Evolutionary conservation across 1,140 invertebrate species (phyloP).

Genomic region (Hyles vespertilio): DNA sequence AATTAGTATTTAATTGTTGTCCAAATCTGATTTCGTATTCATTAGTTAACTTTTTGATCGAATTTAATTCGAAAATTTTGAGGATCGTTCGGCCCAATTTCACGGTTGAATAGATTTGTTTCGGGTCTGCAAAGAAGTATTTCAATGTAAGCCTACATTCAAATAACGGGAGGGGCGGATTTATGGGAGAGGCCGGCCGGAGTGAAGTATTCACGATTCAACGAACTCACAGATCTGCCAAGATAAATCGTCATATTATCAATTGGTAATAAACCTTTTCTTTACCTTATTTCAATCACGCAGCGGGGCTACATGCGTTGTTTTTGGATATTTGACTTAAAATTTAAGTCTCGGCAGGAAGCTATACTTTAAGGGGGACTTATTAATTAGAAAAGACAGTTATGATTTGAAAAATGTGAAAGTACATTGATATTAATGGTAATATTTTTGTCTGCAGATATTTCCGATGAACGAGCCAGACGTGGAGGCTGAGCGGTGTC

Average conservation of each 20-base stretch:
- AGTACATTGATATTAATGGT: neutral
- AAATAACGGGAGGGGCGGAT: conserved; percentile 54
- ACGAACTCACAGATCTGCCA: conserved; percentile 37
- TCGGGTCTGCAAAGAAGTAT: conserved; percentile 55
- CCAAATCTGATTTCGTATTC: conserved; percentile 43
- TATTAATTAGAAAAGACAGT: no score
- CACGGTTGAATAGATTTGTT: conserved; percentile 60
- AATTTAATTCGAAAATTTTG: conserved; percentile 58
- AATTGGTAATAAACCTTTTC: conserved; percentile 18
- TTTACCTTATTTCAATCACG: no score
- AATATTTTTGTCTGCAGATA: conserved; percentile 49
- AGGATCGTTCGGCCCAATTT: conserved; percentile 58
- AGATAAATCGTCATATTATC: conserved; percentile 43
- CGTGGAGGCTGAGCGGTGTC: conserved; percentile 18
- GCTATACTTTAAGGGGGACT: no score
- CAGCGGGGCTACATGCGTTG: no score
- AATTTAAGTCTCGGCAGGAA: no score
- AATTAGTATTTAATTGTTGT: conserved; percentile 37
- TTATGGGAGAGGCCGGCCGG: conserved; percentile 39
- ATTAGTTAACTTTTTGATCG: conserved; percentile 64
- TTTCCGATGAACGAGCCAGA: conserved; percentile 41
- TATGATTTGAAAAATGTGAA: no score
- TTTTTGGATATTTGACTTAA: no score
- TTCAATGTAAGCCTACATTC: conserved; percentile 61
- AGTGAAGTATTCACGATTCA: conserved; percentile 43